Evolutionary conservation across 2,888 invertebrate species (phyloP).

Genomic region (Mythimna vitellina): DNA sequence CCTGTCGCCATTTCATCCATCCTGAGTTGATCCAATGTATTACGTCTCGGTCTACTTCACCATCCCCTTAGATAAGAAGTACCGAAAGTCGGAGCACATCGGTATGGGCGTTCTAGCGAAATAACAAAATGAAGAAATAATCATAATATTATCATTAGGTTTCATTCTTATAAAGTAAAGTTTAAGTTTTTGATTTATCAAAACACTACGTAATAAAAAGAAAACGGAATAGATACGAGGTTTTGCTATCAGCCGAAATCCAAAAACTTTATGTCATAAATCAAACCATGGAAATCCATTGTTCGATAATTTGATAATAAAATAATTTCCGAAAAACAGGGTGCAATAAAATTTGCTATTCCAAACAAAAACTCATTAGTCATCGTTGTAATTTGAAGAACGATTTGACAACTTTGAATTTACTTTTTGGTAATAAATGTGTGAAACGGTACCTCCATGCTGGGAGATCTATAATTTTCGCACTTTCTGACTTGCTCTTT

Average conservation of each 20-base stretch:
- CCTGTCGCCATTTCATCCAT: too few species aligned
- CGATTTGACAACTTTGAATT: conserved; percentile 20
- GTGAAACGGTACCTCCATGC: not conserved
- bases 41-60: too few species aligned
- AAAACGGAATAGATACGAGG: conserved; percentile 4
- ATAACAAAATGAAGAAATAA: not conserved
- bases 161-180: not conserved
- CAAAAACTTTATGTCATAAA: conserved; percentile 4
- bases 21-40: too few species aligned
- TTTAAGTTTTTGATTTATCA: not conserved
- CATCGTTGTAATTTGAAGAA: conserved; percentile 17
- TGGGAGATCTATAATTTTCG: conserved; percentile 4
- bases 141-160: not conserved
- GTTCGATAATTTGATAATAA: conserved; percentile 15
- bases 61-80: too few species aligned
- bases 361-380: conserved; percentile 22
- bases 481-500: not conserved
- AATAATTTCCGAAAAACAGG: conserved; percentile 18
- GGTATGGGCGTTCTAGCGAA: too few species aligned
- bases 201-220: conserved; percentile 10
- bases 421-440: conserved; percentile 9
- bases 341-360: conserved; percentile 25
- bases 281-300: conserved; percentile 12
- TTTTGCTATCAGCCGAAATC: conserved; percentile 20
- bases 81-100: too few species aligned